phyloP scores from a whole-genome alignment of 2,888 invertebrate genomes.

The Steromphala cineraria region DNA sequence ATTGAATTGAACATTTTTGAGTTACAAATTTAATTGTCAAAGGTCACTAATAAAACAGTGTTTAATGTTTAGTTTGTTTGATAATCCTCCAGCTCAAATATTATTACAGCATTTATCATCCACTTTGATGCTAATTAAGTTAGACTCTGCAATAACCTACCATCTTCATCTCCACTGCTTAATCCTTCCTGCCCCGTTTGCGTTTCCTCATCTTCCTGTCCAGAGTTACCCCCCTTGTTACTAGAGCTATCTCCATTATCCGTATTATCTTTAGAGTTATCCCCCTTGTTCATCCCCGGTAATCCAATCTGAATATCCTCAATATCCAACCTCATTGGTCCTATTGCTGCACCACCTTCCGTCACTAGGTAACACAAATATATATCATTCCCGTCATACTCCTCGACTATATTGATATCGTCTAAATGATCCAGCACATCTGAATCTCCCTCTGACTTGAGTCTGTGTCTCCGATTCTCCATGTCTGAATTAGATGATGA shows the following conservation, averaged over 20 bases:
- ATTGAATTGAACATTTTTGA: no score
- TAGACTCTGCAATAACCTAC: no score
- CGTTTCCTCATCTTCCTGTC: conserved; percentile 10
- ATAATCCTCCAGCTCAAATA: no score
- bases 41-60: no score
- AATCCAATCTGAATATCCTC: conserved; percentile 53
- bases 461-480: neutral
- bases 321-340: conserved; percentile 66
- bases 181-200: neutral
- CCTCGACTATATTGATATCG: conserved; percentile 49
- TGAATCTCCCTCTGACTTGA: conserved; percentile 27
- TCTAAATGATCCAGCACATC: conserved; percentile 43
- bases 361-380: conserved; percentile 67
- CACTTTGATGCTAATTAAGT: no score
- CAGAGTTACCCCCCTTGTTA: neutral
- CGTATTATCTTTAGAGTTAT: neutral
- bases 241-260: neutral
- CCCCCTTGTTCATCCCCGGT: conserved; percentile 20
- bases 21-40: no score
- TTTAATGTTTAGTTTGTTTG: no score
- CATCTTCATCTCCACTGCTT: no score
- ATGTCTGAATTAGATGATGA: conserved; percentile 1
- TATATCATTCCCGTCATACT: conserved; percentile 51
- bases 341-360: conserved; percentile 62
- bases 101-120: no score